These are phyloP conservation scores for Microtus ochrogaster DNA, from an alignment of 2,113 vertebrate species.

Conservation along the genomic window DNA sequence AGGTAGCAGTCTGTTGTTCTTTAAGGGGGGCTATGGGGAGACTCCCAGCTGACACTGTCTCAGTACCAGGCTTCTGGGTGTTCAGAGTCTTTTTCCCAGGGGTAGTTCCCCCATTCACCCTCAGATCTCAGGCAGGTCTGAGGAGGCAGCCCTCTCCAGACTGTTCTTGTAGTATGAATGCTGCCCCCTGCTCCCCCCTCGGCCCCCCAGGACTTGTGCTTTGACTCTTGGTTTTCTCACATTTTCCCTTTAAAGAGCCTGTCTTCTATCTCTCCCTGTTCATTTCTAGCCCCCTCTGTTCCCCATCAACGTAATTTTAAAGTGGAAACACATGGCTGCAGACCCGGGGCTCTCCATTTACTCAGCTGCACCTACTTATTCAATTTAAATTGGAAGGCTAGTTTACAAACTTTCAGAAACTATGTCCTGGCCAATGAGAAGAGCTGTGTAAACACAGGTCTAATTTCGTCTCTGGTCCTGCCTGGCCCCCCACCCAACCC, in stretches of 20 bases:
- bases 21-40: neutral
- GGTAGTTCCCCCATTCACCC: neutral
- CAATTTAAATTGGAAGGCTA: slow-evolving; percentile 85
- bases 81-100: neutral
- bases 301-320: slow-evolving; percentile 80
- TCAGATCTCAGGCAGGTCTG: neutral
- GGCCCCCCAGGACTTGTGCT: slow-evolving; percentile 65
- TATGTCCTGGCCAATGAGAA: slow-evolving; percentile 80
- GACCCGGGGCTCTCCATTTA: slow-evolving; percentile 76
- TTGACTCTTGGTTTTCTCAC: slow-evolving; percentile 69
- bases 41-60: neutral
- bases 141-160: neutral
- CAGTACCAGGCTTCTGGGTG: neutral
- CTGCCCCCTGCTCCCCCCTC: neutral
- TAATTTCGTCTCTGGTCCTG: slow-evolving; percentile 79
- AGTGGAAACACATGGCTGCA: slow-evolving; percentile 84
- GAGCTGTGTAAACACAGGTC: slow-evolving; percentile 82
- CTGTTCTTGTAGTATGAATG: neutral
- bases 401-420: slow-evolving; percentile 87
- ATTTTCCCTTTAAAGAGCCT: slow-evolving; percentile 75
- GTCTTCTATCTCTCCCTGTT: slow-evolving; percentile 73
- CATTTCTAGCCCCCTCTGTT: slow-evolving; percentile 75
- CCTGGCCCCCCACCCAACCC: too few relatives aligned
- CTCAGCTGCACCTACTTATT: slow-evolving; percentile 88
- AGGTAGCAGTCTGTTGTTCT: neutral